These are phyloP conservation scores for Agrochola macilenta DNA, from an alignment of 2,888 invertebrate genomes.

Conservation along the genomic window DNA sequence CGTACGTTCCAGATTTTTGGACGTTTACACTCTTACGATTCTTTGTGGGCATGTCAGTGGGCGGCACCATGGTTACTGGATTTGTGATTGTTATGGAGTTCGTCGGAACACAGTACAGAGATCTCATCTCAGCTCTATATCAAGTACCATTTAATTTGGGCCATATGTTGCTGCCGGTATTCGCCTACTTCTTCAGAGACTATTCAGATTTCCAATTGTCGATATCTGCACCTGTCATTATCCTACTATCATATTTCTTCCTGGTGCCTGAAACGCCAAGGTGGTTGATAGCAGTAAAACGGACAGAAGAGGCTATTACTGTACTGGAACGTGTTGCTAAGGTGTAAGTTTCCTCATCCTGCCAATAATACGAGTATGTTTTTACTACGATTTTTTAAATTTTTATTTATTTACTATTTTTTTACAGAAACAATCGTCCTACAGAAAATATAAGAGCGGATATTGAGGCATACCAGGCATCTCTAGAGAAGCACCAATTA, in stretches of 20 bases:
- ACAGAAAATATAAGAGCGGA: constrained; percentile 84
- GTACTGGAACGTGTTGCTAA: constrained; percentile 92
- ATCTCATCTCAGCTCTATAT: constrained; percentile 91
- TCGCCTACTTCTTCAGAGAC: constrained; percentile 92
- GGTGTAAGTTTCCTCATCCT: constrained; percentile 74
- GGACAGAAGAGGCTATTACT: constrained; percentile 91
- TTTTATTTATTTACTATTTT: constrained; percentile 41
- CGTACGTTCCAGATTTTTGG: constrained; percentile 91
- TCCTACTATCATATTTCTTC: constrained; percentile 92
- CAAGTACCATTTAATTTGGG: constrained; percentile 93
- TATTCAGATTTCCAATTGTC: constrained; percentile 92
- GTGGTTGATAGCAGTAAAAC: constrained; percentile 94
- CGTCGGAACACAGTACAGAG: constrained; percentile 90
- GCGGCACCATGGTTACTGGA: constrained; percentile 94
- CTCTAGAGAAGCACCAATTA: constrained; percentile 75
- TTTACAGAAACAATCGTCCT: constrained; percentile 87
- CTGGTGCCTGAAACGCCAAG: constrained; percentile 95
- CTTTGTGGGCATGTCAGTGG: constrained; percentile 93
- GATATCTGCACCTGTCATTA: constrained; percentile 90
- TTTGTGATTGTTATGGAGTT: constrained; percentile 92
- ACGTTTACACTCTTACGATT: constrained; percentile 92
- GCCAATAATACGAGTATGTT: too few species aligned
- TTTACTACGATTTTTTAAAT: too few species aligned
- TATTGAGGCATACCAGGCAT: constrained; percentile 81
- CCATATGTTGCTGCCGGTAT: constrained; percentile 91